Evolutionary conservation across 92 coral and sea anemone genomes (phyloP).

Genomic region (Desmophyllum pertusum): DNA sequence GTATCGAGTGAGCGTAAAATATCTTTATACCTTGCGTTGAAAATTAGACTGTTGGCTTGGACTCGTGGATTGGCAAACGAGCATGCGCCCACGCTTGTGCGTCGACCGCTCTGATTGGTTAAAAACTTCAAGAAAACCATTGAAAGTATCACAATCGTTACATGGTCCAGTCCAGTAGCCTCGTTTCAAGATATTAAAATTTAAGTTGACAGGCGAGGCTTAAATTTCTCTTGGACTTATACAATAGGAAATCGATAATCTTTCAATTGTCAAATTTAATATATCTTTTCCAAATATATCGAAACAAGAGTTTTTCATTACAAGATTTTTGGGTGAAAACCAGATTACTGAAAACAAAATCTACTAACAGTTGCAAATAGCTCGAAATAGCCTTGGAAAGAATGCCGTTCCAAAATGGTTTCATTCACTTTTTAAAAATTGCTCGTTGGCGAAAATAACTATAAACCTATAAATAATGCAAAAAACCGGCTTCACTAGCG

Average conservation of each 20-base stretch:
- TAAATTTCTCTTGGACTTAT: background rate
- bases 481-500: too few relatives aligned
- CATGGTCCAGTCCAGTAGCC: background rate
- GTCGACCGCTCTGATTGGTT: background rate
- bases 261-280: too few relatives aligned
- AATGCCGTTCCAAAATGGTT: too few relatives aligned
- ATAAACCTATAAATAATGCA: too few relatives aligned
- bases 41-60: background rate
- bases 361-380: background rate
- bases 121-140: background rate
- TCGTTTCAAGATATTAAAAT: background rate
- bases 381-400: background rate
- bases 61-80: background rate
- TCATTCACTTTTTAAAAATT: too few relatives aligned
- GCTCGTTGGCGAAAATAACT: too few relatives aligned
- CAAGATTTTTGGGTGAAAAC: too few relatives aligned
- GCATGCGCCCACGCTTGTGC: background rate
- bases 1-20: background rate
- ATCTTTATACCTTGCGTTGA: background rate
- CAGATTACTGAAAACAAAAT: too few relatives aligned
- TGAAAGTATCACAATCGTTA: background rate
- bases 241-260: too few relatives aligned
- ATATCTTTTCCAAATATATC: too few relatives aligned
- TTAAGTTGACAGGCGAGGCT: background rate
- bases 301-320: too few relatives aligned